Evolutionary conservation across 2,113 vertebrate species (phyloP).

Genomic region (Gnathonemus echidnorhynchus): DNA sequence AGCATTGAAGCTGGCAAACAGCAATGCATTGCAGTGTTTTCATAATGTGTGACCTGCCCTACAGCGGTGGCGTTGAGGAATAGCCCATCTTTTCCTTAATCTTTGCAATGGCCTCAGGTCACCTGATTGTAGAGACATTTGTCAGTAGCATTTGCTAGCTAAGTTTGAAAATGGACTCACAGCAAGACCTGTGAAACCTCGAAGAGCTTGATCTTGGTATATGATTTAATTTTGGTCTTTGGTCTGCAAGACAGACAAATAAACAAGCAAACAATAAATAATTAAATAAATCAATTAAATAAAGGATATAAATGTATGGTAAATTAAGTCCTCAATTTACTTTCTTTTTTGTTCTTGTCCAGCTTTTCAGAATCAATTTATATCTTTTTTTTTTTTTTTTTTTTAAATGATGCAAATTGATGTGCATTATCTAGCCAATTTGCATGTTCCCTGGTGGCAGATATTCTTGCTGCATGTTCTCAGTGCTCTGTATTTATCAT

Average conservation of each 20-base stretch:
- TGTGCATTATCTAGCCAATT: constrained; percentile 5
- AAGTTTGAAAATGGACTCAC: background rate
- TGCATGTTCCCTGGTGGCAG: background rate
- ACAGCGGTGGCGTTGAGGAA: background rate
- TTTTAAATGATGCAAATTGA: background rate
- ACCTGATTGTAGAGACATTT: background rate
- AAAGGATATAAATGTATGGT: background rate
- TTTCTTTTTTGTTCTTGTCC: background rate
- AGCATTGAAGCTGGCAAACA: background rate
- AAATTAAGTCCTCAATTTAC: background rate
- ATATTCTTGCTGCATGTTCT: constrained; percentile 1
- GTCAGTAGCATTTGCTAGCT: background rate
- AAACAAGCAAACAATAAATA: background rate
- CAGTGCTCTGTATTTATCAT: background rate
- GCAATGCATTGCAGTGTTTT: background rate
- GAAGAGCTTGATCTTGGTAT: background rate
- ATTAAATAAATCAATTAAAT: background rate
- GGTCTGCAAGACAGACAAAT: background rate
- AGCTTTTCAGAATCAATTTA: constrained; percentile 7
- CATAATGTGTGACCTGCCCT: background rate
- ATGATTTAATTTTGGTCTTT: background rate
- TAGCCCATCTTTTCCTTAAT: background rate
- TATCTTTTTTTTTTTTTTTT: background rate
- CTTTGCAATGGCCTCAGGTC: background rate
- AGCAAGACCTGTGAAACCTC: background rate